Percentiles rank a stretch among this genome's conserved stretches.
phyloP scores from a whole-genome alignment of 2,113 vertebrate species.

The Megaceryle torquata region DNA sequence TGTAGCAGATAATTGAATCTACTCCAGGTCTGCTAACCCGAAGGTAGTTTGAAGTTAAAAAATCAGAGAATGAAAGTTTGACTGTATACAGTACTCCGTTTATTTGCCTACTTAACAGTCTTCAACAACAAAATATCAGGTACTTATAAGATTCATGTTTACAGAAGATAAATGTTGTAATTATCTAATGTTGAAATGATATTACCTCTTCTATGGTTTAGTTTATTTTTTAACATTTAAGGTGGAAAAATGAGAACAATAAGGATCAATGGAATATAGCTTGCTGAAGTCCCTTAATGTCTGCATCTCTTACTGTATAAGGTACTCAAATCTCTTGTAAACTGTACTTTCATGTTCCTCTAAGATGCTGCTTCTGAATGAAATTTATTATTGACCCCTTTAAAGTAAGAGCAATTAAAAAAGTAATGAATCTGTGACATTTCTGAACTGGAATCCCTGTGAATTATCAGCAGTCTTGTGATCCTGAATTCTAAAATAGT shows the following conservation, averaged over 20 bases:
- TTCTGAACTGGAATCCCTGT: background rate
- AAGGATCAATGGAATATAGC: background rate
- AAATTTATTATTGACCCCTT: background rate
- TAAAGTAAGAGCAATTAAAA: background rate
- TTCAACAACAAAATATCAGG: background rate
- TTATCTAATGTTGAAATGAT: background rate
- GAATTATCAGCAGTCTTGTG: background rate
- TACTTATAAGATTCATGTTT: background rate
- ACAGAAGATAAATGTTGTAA: background rate
- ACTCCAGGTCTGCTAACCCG: background rate
- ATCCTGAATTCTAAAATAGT: background rate
- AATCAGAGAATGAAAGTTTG: background rate
- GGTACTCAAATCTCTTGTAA: background rate
- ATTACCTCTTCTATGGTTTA: background rate
- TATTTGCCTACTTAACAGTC: background rate
- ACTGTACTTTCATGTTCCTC: background rate
- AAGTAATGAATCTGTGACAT: background rate
- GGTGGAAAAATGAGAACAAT: background rate
- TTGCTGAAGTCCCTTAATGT: background rate
- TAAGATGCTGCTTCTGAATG: background rate
- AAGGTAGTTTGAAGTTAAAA: background rate
- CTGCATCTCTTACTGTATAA: background rate
- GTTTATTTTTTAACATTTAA: background rate
- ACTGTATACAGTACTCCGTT: accelerated
- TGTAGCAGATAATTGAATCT: background rate